Evolutionary conservation across 2,797 vertebrate species (phyloP).

Genomic region (Triplophysa bombifrons): DNA sequence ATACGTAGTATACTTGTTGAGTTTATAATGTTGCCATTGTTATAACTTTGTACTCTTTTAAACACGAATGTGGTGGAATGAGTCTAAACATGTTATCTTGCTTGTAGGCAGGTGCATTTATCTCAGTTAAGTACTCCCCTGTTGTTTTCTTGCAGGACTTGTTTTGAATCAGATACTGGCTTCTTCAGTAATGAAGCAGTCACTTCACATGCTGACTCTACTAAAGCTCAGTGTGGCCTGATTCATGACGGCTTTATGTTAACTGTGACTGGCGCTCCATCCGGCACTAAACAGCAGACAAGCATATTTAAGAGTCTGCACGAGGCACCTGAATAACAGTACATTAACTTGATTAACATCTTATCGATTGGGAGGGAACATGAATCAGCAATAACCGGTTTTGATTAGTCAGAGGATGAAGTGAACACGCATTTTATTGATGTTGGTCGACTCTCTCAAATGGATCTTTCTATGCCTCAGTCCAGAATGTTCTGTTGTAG

Average conservation of each 20-base stretch:
- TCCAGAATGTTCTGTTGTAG: background rate
- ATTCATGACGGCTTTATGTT: constrained; percentile 51
- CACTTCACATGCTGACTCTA: constrained; percentile 52
- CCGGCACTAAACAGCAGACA: constrained; percentile 21
- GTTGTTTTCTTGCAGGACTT: constrained; percentile 28
- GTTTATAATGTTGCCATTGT: background rate
- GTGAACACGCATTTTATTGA: constrained; percentile 79
- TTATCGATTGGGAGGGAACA: constrained; percentile 69
- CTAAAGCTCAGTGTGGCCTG: constrained; percentile 25
- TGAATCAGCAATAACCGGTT: constrained; percentile 80
- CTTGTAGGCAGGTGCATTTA: constrained; percentile 34
- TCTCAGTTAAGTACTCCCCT: constrained; percentile 39
- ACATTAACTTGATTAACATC: constrained; percentile 80
- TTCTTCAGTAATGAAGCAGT: constrained; percentile 49
- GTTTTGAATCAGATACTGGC: constrained; percentile 39
- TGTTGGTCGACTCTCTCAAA: constrained; percentile 74
- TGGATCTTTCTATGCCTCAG: constrained; percentile 56
- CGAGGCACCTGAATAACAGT: constrained; percentile 55
- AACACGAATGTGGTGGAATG: constrained; percentile 16
- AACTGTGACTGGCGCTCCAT: constrained; percentile 25
- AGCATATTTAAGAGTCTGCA: constrained; percentile 43
- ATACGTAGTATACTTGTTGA: background rate
- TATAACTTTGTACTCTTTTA: background rate
- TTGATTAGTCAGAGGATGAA: constrained; percentile 83
- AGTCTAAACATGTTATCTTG: constrained; percentile 35